Conservation (phyloP, 2,113 vertebrate genomes). For the Cyphomyrus discorhynchus region DNA sequence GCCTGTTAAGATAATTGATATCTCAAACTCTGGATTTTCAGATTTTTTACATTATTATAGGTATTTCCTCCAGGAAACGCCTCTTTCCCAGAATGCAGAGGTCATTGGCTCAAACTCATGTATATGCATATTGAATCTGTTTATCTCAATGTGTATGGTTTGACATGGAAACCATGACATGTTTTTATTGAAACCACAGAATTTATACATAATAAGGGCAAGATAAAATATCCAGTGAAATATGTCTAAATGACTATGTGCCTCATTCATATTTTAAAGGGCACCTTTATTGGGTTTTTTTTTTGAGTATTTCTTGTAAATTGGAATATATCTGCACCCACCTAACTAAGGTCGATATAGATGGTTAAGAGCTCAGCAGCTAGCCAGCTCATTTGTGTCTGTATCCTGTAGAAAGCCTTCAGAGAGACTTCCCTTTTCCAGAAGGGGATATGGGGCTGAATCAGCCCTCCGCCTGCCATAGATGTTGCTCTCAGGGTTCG, state of each 20-base stretch:
- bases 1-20: conserved; percentile 29
- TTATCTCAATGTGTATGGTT: conserved; percentile 27
- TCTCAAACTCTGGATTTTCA: conserved; percentile 23
- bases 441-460: neutral
- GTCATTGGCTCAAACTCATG: conserved; percentile 43
- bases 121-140: conserved; percentile 41
- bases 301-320: neutral
- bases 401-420: neutral
- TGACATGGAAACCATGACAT: conserved; percentile 29
- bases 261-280: neutral
- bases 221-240: neutral
- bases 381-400: neutral
- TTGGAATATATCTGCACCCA: neutral
- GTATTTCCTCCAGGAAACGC: conserved; percentile 47
- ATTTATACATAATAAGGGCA: conserved; percentile 1
- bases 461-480: neutral
- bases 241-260: neutral
- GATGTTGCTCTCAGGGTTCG: neutral
- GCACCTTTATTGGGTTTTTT: neutral
- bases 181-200: conserved; percentile 26
- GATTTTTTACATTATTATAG: conserved; percentile 37
- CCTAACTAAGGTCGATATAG: neutral
- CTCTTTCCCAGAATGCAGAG: conserved; percentile 35
- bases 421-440: neutral
- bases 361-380: neutral